A percentile compares a stretch with the other conserved stretches of the same genome.
phyloP scores from a whole-genome alignment of 2,113 vertebrate genomes.

The Protomyctophum bolini region DNA sequence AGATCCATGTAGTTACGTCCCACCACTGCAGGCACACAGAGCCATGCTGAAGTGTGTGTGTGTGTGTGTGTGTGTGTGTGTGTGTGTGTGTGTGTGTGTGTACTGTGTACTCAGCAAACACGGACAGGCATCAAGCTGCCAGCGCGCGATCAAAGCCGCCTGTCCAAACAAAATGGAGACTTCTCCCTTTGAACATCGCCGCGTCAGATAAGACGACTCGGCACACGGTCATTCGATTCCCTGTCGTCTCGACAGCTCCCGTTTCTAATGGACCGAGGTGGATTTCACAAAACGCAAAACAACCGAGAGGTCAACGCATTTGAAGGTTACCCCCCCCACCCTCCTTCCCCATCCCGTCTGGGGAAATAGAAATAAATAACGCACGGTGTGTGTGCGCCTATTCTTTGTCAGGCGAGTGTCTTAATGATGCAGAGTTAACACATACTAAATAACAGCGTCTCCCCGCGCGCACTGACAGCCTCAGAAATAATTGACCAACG shows the following conservation, averaged over 20 bases:
- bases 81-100: no score
- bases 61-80: no score
- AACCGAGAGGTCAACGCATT: conserved; percentile 71
- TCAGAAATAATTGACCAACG: conserved; percentile 86
- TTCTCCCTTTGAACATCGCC: conserved; percentile 44
- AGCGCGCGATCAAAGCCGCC: conserved; percentile 63
- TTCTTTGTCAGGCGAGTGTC: conserved; percentile 75
- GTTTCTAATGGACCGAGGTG: conserved; percentile 64
- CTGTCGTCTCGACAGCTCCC: conserved; percentile 60
- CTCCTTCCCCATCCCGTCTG: not conserved
- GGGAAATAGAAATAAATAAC: conserved; percentile 80
- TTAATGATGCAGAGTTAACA: conserved; percentile 85
- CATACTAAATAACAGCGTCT: conserved; percentile 83
- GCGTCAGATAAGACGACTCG: conserved; percentile 66
- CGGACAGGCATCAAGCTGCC: conserved; percentile 35
- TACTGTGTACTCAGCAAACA: conserved; percentile 22
- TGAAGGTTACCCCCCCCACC: conserved; percentile 77
- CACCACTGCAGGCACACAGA: no score
- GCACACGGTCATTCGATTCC: conserved; percentile 60
- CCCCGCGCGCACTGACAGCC: conserved; percentile 75
- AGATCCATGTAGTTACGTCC: no score
- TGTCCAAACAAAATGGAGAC: conserved; percentile 69
- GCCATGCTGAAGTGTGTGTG: no score
- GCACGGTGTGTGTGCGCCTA: conserved; percentile 67
- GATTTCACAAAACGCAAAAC: conserved; percentile 62